phyloP scores from a whole-genome alignment of 2,888 invertebrate species.

The Eugnorisma glareosa region DNA sequence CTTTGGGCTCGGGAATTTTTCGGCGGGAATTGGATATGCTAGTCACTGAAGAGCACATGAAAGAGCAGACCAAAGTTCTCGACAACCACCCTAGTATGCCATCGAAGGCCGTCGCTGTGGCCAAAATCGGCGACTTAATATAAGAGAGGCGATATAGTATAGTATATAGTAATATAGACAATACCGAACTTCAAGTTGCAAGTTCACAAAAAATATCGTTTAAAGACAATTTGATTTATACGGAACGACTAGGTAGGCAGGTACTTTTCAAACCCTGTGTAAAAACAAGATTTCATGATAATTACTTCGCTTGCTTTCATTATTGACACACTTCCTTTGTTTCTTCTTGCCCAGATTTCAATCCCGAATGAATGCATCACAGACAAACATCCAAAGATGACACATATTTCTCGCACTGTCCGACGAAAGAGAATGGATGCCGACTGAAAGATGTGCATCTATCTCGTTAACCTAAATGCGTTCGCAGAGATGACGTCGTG shows the following conservation, averaged over 20 bases:
- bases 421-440: slow-evolving; percentile 29
- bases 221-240: not conserved
- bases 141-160: not conserved
- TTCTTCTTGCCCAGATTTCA: not conserved
- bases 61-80: not conserved
- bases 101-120: not conserved
- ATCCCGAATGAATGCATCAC: slow-evolving; percentile 13
- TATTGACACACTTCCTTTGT: not conserved
- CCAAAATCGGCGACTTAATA: not conserved
- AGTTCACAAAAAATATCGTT: not conserved
- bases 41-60: not conserved
- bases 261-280: not conserved
- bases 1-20: not conserved
- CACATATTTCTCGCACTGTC: slow-evolving; percentile 32
- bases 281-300: not conserved
- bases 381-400: slow-evolving; percentile 20
- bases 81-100: not conserved
- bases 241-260: not conserved
- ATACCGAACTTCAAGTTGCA: not conserved
- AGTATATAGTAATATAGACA: too few species aligned
- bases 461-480: slow-evolving; percentile 75
- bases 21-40: not conserved
- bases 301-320: not conserved
- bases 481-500: slow-evolving; percentile 4
- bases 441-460: slow-evolving; percentile 63